Evolutionary conservation across 2,797 vertebrate species (phyloP).

Genomic region (Pangasius krempfi): DNA sequence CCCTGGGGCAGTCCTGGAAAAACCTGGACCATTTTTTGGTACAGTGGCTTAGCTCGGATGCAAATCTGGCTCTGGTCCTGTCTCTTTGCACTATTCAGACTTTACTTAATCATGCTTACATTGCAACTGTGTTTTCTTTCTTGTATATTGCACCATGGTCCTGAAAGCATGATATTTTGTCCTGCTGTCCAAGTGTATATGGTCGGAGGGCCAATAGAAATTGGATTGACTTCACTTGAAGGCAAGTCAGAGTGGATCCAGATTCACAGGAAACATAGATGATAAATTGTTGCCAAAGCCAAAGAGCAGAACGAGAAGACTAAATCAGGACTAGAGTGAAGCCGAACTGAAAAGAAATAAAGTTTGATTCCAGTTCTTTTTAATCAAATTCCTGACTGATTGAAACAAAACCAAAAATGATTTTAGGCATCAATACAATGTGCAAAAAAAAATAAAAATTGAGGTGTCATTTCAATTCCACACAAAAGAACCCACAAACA

Average conservation of each 20-base stretch:
- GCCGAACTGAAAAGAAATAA: not conserved
- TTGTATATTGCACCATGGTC: not conserved
- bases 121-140: not conserved
- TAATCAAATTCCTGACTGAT: not conserved
- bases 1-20: constrained; percentile 65
- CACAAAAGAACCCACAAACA: constrained; percentile 16
- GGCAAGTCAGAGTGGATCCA: not conserved
- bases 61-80: constrained; percentile 56
- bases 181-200: not conserved
- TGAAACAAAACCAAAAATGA: not conserved
- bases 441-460: not conserved
- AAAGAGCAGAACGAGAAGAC: not conserved
- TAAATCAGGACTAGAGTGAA: not conserved
- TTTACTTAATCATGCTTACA: not conserved
- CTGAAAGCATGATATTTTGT: not conserved
- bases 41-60: constrained; percentile 64
- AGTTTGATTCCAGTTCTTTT: not conserved
- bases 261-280: not conserved
- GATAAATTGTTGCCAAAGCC: not conserved
- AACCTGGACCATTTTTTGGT: constrained; percentile 73
- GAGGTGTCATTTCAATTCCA: not conserved
- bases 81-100: not conserved
- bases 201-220: not conserved
- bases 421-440: constrained; percentile 4
- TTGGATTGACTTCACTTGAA: not conserved